Evolutionary conservation across 2,113 vertebrate genomes (phyloP).

Genomic region (Loxodonta africana): DNA sequence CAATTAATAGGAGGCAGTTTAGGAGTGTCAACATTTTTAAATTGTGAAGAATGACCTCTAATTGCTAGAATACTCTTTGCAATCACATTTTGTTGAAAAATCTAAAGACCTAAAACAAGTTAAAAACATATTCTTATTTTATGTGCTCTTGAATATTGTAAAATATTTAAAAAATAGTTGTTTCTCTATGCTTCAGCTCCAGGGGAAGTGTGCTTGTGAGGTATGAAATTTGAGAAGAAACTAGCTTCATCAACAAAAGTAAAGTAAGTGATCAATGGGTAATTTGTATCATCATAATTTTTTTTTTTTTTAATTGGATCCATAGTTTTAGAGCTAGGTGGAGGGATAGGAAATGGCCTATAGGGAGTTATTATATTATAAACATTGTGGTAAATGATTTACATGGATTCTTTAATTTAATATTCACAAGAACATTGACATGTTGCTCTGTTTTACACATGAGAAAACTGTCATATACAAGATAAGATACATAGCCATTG

Average conservation of each 20-base stretch:
- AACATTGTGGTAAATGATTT: constrained; percentile 8
- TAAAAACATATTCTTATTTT: constrained; percentile 9
- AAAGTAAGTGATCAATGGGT: neutral
- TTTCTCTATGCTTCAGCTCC: constrained; percentile 5
- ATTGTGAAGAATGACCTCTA: neutral
- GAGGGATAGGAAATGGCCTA: neutral
- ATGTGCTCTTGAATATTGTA: neutral
- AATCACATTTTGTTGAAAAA: neutral
- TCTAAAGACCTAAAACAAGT: neutral
- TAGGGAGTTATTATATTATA: neutral
- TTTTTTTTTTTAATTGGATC: neutral
- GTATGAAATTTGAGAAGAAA: neutral
- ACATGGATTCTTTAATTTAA: constrained; percentile 42
- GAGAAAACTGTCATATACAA: constrained; percentile 1
- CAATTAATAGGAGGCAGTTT: neutral
- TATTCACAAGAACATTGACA: neutral
- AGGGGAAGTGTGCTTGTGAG: neutral
- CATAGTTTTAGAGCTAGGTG: neutral
- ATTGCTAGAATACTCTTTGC: neutral
- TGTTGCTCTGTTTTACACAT: neutral
- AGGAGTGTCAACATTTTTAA: neutral
- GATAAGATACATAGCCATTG: neutral
- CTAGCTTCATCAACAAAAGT: constrained; percentile 18
- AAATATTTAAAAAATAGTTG: neutral
- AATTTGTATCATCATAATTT: neutral